Evolutionary conservation across 2,888 invertebrate species (phyloP), one percentile per base, ranked within the genome.

Genomic region (Phlogophora meticulosa): DNA sequence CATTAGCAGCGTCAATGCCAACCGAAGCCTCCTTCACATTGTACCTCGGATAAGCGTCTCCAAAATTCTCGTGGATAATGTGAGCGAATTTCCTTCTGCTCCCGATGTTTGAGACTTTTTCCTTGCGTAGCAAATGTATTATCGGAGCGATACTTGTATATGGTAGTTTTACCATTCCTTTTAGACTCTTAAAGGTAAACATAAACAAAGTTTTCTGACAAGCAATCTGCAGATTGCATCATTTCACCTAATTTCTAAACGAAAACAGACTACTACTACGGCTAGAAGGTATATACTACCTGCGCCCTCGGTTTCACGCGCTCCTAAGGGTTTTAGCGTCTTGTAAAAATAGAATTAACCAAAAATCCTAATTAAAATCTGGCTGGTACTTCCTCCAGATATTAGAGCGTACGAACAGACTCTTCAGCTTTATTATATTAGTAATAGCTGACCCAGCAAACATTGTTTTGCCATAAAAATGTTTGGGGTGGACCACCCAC

Each of bases 1-100:
- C 55, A 52, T 71, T 60, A 61, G 32, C 28, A 43, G 24, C 56
- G 51, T 69, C 51, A 60, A 61, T 69, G 13, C 11, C 60, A 52
- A 56, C 38, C 32, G 15, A 60, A 72, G 66, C 38, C 52, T 48
- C 4, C 38, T 42, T 51, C 48, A 28, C 10, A 48, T 32, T 45
- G 43, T 53, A 13, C 22, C 13, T 34, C 38, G 10, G 36, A 59
- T 49, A 56, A 68, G 34, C 20, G 24, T 32, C 20, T 10, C 40
- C 38, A 13, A 58, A 51, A 72, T 57, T 38, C 7, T 57, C n/a
- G 22, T 7, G 36, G 5, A 46, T 72, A 15, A 51, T 42, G 28
- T 15, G 10, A 43, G 2, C 17, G 9, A 7, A n/a, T 36, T 52
- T 22, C 42, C 24, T 40, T 72, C 40, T 42, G 17, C 1, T 42